A percentile compares a stretch with the other conserved stretches of the same genome.
phyloP scores from a whole-genome alignment of 2,797 vertebrate species.

The Coendou prehensilis region DNA sequence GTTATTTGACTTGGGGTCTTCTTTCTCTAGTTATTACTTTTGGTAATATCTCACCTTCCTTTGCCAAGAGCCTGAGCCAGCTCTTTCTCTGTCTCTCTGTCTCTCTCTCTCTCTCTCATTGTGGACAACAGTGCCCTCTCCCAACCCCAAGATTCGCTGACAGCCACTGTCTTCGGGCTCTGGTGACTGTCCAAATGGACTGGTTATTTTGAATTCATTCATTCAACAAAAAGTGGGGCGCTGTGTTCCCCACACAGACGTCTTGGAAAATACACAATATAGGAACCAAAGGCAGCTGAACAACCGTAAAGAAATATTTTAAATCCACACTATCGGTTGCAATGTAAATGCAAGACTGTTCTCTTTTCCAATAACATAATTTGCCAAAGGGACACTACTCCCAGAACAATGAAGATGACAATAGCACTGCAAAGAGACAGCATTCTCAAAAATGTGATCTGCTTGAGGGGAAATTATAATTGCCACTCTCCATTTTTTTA shows the following conservation, averaged over 20 bases:
- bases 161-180: not conserved
- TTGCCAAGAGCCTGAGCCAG: not conserved
- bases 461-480: not conserved
- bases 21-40: not conserved
- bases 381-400: constrained; percentile 26
- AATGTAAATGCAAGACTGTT: constrained; percentile 62
- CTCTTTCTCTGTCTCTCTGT: not conserved
- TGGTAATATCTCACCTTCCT: not conserved
- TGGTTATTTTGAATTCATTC: constrained; percentile 28
- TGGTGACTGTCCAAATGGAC: not conserved
- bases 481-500: constrained; percentile 48
- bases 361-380: constrained; percentile 68
- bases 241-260: not conserved
- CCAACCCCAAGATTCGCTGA: not conserved
- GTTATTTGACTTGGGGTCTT: not conserved
- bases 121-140: not conserved
- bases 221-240: not conserved
- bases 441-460: not conserved
- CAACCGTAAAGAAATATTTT: not conserved
- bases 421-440: not conserved
- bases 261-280: not conserved
- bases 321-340: constrained; percentile 26
- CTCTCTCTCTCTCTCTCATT: not conserved
- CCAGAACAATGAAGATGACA: not conserved
- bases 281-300: constrained; percentile 5